Evolutionary conservation across 2,113 vertebrate species (phyloP).

Genomic region (Hipposideros armiger): DNA sequence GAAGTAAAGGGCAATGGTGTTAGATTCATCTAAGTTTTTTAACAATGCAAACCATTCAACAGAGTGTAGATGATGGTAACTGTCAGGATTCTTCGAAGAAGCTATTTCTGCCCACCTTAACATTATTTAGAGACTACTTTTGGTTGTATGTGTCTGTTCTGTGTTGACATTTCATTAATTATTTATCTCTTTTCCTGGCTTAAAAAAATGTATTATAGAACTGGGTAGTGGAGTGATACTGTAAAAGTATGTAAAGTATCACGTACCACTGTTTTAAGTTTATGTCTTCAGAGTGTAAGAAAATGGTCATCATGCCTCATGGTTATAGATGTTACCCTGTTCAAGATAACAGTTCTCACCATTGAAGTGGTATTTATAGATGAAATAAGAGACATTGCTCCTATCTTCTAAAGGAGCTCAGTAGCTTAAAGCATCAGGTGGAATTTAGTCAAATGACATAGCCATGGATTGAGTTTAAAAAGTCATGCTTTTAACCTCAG

Average conservation of each 20-base stretch:
- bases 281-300: neutral
- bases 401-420: neutral
- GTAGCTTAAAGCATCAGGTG: neutral
- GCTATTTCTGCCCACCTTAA: neutral
- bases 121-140: neutral
- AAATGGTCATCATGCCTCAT: neutral
- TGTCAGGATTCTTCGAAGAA: conserved; percentile 7
- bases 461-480: neutral
- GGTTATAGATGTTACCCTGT: neutral
- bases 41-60: conserved; percentile 6
- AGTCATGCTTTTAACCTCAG: neutral
- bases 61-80: neutral
- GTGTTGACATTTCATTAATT: neutral
- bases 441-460: conserved; percentile 28
- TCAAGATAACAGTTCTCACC: neutral
- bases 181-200: conserved; percentile 48
- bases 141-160: neutral
- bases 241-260: neutral
- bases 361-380: neutral
- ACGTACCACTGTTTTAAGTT: neutral
- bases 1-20: neutral
- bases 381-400: neutral
- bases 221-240: neutral
- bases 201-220: neutral
- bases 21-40: neutral